Evolutionary conservation across 2,113 vertebrate genomes (phyloP).

Genomic region (Cyprinodon brontotheroides): DNA sequence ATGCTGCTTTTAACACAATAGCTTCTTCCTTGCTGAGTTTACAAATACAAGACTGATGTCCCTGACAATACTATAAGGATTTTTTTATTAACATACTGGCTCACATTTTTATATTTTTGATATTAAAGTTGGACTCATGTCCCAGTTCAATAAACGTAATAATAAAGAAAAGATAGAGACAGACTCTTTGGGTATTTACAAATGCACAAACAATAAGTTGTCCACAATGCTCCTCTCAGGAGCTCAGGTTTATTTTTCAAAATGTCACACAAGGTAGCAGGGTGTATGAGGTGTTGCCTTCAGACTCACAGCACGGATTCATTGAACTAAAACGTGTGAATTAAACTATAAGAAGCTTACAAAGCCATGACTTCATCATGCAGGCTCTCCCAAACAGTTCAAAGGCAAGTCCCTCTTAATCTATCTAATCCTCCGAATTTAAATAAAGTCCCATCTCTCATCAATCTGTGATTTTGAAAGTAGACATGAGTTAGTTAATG

Average conservation of each 20-base stretch:
- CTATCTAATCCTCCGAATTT: not conserved
- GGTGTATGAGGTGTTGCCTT: not conserved
- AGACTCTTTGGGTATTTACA: not conserved
- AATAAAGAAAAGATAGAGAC: not conserved
- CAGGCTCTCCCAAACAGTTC: not conserved
- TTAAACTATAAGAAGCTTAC: not conserved
- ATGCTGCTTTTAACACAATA: not conserved
- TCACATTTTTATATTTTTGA: too few relatives aligned
- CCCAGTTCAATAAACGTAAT: too few relatives aligned
- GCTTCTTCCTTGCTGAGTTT: not conserved
- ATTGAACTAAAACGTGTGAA: not conserved
- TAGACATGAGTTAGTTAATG: too few relatives aligned
- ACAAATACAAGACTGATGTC: not conserved
- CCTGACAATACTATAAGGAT: not conserved
- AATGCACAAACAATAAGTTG: not conserved
- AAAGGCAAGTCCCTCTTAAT: not conserved
- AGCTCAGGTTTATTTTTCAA: not conserved
- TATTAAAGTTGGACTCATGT: too few relatives aligned
- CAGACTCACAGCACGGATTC: not conserved
- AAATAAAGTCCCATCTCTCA: not conserved
- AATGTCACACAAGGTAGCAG: not conserved
- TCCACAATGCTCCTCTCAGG: not conserved
- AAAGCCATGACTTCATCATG: not conserved
- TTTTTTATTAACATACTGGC: not conserved
- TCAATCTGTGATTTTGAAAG: too few relatives aligned